Evolutionary conservation across 2,888 invertebrate species (phyloP), one percentile per base, ranked within the genome.

Genomic region (Strigamia crassipes): DNA sequence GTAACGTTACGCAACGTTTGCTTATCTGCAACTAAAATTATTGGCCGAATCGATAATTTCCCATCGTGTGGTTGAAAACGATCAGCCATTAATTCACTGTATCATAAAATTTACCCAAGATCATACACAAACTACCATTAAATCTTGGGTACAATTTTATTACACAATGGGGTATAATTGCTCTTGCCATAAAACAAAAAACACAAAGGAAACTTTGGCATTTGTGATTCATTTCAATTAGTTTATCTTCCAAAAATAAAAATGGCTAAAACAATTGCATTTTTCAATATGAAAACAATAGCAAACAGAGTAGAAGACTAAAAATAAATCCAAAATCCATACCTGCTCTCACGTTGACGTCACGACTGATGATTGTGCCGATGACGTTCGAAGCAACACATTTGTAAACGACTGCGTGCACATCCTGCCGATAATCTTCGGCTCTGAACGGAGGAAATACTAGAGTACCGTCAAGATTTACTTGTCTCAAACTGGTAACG

Each of bases 391-490:
- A 42, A 5, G 78, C 81, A 5, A 81, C 81, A 27, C 81, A 81
- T 61, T 41, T 81, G 46, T 81, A 81, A n/a, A 81, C 81, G 21
- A 81, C 81, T n/a, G 81, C 81, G 18, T 81, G 81, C 51, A 81
- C 81, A 31, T 81, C 81, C 31, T 81, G 81, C 46, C 81, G 77
- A 46, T 81, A 81, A 31, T 81, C 81, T 46, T 81, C 81, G 46
- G 81, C 81, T 78, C 81, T 31, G 78, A 81, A 81, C 41, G 81
- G 81, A 15, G 81, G 81, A 46, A 81, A 81, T 12, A 81, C 46
- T 15, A 81, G 81, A 23, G 81, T 81, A 34, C 81, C 81, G 78
- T 81, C 81, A 21, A 13, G 27, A 46, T 81, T 73, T 15, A 81
- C 81, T 41, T 81, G 46, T 27, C 81, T 73, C 23, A 81, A 27